phyloP scores from a whole-genome alignment of 2,888 invertebrate genomes.

The Parnassius orleans region DNA sequence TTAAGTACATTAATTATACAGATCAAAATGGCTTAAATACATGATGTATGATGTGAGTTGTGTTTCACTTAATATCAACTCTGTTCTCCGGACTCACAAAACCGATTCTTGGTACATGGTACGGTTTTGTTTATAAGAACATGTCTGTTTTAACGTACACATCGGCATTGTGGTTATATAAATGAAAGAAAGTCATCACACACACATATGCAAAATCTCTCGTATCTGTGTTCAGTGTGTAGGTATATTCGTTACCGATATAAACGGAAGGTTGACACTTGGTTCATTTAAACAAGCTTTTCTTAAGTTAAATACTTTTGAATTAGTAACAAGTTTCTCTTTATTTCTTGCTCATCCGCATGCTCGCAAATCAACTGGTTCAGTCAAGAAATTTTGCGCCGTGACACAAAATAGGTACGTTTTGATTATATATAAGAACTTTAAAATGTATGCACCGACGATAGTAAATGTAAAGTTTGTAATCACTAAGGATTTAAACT shows the following conservation, averaged over 20 bases:
- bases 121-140: conserved; percentile 47
- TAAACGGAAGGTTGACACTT: conserved; percentile 57
- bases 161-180: conserved; percentile 43
- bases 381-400: conserved; percentile 4
- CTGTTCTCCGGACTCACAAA: conserved; percentile 27
- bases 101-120: conserved; percentile 41
- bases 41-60: conserved; percentile 5
- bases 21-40: conserved; percentile 11
- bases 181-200: conserved; percentile 51
- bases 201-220: conserved; percentile 37
- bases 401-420: not conserved
- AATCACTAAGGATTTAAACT: no score
- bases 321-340: conserved; percentile 36
- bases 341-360: conserved; percentile 9
- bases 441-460: no score
- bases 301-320: conserved; percentile 41
- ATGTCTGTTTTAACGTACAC: conserved; percentile 48
- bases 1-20: not conserved
- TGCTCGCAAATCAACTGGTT: conserved; percentile 11
- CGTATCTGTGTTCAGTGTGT: conserved; percentile 38
- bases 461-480: no score
- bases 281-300: conserved; percentile 43
- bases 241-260: conserved; percentile 58
- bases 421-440: no score
- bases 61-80: conserved; percentile 22